phyloP scores from a whole-genome alignment of 2,888 invertebrate species.

The Petrolisthes cinctipes region DNA sequence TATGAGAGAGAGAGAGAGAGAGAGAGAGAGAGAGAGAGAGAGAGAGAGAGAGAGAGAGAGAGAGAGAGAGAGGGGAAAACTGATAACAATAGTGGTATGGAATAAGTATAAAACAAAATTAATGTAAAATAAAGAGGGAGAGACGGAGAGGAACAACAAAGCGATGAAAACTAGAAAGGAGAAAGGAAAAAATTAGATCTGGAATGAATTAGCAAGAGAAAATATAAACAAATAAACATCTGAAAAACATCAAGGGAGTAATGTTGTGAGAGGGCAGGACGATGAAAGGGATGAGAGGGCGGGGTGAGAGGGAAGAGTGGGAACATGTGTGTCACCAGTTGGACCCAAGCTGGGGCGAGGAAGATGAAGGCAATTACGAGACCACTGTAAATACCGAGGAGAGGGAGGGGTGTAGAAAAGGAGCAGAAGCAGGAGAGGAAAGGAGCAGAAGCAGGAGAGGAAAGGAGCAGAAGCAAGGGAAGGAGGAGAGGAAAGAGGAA shows the following conservation, averaged over 20 bases:
- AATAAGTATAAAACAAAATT: background rate
- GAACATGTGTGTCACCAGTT: constrained; percentile 27
- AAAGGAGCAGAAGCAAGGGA: constrained; percentile 39
- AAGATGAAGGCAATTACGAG: constrained; percentile 32
- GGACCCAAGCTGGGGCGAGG: constrained; percentile 8
- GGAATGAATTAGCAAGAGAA: background rate
- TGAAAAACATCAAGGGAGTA: background rate
- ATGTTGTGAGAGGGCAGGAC: background rate
- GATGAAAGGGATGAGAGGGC: background rate
- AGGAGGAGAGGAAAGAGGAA: constrained; percentile 24
- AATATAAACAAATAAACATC: background rate
- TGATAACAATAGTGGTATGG: background rate
- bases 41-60: background rate
- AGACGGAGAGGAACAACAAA: background rate
- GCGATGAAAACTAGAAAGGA: background rate
- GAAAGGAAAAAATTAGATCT: background rate
- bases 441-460: constrained; percentile 32
- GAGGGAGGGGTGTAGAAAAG: background rate
- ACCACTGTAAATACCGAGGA: background rate
- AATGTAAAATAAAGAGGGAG: background rate
- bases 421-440: background rate
- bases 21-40: background rate
- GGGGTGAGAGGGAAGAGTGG: background rate
- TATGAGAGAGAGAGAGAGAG: background rate
- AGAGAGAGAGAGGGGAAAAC: background rate